Percentiles rank a stretch among this genome's conserved stretches.
Conservation (phyloP, 2,888 invertebrate genomes). For the Gymnocheta viridis region DNA sequence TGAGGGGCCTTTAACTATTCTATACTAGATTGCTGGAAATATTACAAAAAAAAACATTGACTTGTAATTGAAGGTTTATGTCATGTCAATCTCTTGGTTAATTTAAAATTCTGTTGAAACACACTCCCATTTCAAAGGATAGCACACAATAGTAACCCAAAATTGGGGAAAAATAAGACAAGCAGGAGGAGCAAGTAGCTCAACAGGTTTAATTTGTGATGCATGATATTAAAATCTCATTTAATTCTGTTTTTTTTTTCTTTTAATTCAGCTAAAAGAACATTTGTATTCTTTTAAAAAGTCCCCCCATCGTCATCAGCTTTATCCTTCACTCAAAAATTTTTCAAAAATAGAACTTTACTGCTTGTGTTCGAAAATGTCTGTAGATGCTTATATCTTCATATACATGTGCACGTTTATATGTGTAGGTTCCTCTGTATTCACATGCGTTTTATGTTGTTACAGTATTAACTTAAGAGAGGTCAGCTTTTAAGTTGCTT, state of each 20-base stretch:
- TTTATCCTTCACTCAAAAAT: conserved; percentile 3
- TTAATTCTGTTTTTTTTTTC: conserved; percentile 28
- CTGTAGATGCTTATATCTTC: background rate
- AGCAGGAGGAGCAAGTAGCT: background rate
- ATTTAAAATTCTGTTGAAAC: conserved; percentile 10
- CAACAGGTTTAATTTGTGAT: conserved; percentile 54
- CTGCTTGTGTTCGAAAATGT: background rate
- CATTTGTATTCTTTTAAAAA: background rate
- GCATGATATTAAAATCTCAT: conserved; percentile 44
- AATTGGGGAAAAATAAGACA: background rate
- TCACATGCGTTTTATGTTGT: background rate
- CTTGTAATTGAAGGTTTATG: conserved; percentile 25
- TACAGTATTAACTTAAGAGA: conserved; percentile 11
- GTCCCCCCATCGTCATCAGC: background rate
- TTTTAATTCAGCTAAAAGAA: conserved; percentile 27
- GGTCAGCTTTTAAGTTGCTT: conserved; percentile 38
- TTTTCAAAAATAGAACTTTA: conserved; percentile 2
- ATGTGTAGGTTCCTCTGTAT: too few relatives aligned
- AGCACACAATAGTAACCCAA: background rate
- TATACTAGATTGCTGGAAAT: background rate
- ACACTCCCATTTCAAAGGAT: background rate
- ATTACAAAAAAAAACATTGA: background rate
- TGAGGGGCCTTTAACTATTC: too few relatives aligned
- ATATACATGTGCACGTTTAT: too few relatives aligned
- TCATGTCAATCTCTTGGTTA: conserved; percentile 24